These are phyloP conservation scores for Balaeniceps rex DNA, from an alignment of 2,113 vertebrate genomes.

Conservation along the genomic window DNA sequence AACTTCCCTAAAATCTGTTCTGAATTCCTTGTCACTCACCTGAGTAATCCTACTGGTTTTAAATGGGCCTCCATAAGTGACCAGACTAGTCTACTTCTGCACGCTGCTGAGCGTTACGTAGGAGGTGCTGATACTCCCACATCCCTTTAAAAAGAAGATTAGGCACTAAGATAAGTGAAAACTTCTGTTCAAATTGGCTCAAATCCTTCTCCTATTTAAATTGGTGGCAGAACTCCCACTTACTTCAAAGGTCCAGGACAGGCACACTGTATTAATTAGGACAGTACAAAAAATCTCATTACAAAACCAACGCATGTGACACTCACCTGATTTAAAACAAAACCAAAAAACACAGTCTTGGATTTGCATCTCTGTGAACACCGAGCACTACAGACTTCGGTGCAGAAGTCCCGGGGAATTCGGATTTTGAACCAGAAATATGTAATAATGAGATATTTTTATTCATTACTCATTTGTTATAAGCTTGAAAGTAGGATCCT, in stretches of 20 bases:
- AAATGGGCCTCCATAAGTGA: slow-evolving; percentile 40
- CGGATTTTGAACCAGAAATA: background rate
- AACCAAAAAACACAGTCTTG: background rate
- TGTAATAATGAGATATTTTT: background rate
- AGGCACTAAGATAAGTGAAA: slow-evolving; percentile 64
- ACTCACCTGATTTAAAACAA: slow-evolving; percentile 49
- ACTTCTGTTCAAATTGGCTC: slow-evolving; percentile 69
- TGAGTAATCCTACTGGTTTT: slow-evolving; percentile 47
- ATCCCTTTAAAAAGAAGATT: slow-evolving; percentile 66
- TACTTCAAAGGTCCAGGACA: slow-evolving; percentile 65
- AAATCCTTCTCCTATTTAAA: slow-evolving; percentile 64
- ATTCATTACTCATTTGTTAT: background rate
- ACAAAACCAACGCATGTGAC: slow-evolving; percentile 22
- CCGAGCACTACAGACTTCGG: background rate
- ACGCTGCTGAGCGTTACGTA: slow-evolving; percentile 50
- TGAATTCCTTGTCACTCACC: slow-evolving; percentile 51
- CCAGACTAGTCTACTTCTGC: slow-evolving; percentile 60
- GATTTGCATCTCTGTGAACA: background rate
- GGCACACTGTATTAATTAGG: slow-evolving; percentile 59
- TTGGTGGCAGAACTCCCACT: slow-evolving; percentile 63
- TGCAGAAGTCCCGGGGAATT: background rate
- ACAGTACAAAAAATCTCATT: slow-evolving; percentile 47
- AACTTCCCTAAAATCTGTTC: slow-evolving; percentile 50
- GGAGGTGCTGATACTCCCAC: slow-evolving; percentile 67
- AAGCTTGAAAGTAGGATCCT: background rate